Conservation (phyloP, 2,797 vertebrate genomes). For the Saguinus oedipus region DNA sequence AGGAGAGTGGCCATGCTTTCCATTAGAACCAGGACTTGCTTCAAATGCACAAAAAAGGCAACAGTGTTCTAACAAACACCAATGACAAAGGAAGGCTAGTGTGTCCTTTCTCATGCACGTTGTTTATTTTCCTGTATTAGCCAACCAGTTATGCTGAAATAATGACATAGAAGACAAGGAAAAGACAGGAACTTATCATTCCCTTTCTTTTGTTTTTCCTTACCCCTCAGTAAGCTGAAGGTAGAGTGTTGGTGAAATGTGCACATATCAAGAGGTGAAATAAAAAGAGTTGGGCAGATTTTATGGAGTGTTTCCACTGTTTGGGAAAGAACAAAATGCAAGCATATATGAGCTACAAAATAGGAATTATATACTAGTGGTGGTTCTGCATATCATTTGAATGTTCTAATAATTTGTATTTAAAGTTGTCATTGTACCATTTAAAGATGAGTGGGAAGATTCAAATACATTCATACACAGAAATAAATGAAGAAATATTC, state of each 20-base stretch:
- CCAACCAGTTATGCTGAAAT: background rate
- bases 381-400: background rate
- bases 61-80: background rate
- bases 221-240: background rate
- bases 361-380: background rate
- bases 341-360: background rate
- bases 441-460: background rate
- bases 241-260: background rate
- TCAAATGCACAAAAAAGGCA: background rate
- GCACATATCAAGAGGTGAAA: background rate
- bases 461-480: background rate
- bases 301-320: background rate
- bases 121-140: background rate
- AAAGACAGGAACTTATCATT: background rate
- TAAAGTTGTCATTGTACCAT: background rate
- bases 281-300: background rate
- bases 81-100: background rate
- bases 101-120: background rate
- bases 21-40: background rate
- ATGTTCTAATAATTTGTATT: background rate
- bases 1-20: background rate
- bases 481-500: background rate
- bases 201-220: background rate
- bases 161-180: background rate
- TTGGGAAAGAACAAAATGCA: background rate